A percentile compares a stretch with the other conserved stretches of the same genome.
These are phyloP conservation scores for Blastobasis lacticolella DNA, from an alignment of 2,888 invertebrate genomes.

Conservation along the genomic window DNA sequence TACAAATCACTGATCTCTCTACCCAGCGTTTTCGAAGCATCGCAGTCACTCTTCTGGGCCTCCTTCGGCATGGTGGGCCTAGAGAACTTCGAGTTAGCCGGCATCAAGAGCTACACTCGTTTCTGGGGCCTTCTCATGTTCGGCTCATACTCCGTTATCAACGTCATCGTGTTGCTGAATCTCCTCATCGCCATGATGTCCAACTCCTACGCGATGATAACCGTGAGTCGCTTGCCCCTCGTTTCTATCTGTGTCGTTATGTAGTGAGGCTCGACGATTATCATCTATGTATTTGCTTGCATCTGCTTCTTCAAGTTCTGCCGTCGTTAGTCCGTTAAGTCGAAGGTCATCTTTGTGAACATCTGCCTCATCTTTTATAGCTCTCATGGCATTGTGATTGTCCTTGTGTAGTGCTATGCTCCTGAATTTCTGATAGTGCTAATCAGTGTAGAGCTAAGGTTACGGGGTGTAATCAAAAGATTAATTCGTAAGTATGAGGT, in stretches of 20 bases:
- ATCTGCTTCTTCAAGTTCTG: too few species aligned
- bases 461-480: too few species aligned
- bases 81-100: constrained; percentile 89
- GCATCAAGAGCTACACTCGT: constrained; percentile 91
- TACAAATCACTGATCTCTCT: not conserved
- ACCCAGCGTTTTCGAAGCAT: constrained; percentile 91
- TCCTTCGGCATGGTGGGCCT: constrained; percentile 94
- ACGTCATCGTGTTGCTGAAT: constrained; percentile 94
- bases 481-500: too few species aligned
- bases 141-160: constrained; percentile 95
- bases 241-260: not conserved
- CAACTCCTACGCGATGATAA: constrained; percentile 94
- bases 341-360: too few species aligned
- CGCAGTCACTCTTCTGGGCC: constrained; percentile 97
- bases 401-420: too few species aligned
- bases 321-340: too few species aligned
- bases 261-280: too few species aligned
- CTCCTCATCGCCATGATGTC: constrained; percentile 99
- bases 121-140: constrained; percentile 98
- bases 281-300: too few species aligned
- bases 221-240: constrained; percentile 73
- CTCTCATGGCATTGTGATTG: too few species aligned
- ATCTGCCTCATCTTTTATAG: too few species aligned
- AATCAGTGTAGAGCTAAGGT: too few species aligned
- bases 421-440: too few species aligned